A percentile compares a stretch with the other conserved stretches of the same genome.
Evolutionary conservation across 2,113 vertebrate genomes (phyloP).

Genomic region (Struthidea cinerea): DNA sequence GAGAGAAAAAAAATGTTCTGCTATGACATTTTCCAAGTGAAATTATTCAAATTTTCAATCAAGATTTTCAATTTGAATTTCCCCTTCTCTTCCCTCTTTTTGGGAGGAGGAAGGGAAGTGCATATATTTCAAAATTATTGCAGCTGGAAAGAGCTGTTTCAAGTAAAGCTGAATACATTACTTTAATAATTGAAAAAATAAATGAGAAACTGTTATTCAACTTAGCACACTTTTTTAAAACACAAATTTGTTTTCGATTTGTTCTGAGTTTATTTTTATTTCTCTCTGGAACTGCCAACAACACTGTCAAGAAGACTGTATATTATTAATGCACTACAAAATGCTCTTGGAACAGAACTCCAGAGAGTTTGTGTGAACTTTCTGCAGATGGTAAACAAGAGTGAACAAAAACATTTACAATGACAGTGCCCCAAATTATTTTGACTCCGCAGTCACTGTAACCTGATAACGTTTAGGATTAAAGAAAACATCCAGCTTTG

Average conservation of each 20-base stretch:
- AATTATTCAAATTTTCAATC: not conserved
- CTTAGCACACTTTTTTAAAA: not conserved
- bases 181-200: not conserved
- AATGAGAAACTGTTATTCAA: not conserved
- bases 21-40: not conserved
- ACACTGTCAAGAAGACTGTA: not conserved
- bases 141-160: not conserved
- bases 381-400: not conserved
- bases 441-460: not conserved
- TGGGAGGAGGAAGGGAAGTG: fast-evolving
- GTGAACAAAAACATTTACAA: not conserved
- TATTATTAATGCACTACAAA: not conserved
- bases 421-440: not conserved
- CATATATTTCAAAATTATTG: not conserved
- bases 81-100: not conserved
- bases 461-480: not conserved
- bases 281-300: not conserved
- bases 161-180: not conserved
- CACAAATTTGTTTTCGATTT: not conserved
- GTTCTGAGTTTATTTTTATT: not conserved
- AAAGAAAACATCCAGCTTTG: not conserved
- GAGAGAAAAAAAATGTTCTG: not conserved
- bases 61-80: not conserved
- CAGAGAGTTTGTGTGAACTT: not conserved
- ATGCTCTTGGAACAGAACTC: not conserved